Conservation (phyloP, 1,140 invertebrate species). For the Maniola jurtina region DNA sequence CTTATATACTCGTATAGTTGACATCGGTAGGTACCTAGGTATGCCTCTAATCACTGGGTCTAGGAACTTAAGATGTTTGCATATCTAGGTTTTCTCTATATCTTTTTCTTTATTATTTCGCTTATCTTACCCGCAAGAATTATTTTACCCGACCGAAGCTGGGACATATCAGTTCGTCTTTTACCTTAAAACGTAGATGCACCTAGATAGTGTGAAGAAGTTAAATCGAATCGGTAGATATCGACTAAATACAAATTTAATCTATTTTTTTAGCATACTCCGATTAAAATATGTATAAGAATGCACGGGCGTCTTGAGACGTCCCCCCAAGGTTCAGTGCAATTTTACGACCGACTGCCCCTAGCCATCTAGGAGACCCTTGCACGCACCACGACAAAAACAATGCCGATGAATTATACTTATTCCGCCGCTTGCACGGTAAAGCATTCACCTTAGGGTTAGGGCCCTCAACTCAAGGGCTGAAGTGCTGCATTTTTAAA, state of each 20-base stretch:
- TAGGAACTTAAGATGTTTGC: no score
- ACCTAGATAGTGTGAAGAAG: no score
- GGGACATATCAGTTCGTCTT: no score
- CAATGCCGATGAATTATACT: slow-evolving; percentile 38
- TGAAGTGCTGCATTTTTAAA: not conserved
- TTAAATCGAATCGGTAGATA: not conserved
- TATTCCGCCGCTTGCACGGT: slow-evolving; percentile 18
- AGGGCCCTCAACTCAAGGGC: not conserved
- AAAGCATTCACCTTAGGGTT: slow-evolving; percentile 6
- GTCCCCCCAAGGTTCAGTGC: slow-evolving; percentile 64
- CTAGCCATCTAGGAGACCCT: slow-evolving; percentile 42
- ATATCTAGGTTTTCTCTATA: no score
- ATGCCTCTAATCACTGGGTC: no score
- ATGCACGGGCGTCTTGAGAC: slow-evolving; percentile 74
- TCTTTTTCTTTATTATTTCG: no score
- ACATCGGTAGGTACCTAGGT: no score
- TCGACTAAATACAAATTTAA: not conserved
- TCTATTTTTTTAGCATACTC: slow-evolving; percentile 29
- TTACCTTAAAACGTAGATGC: no score
- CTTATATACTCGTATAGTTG: no score
- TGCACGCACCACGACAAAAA: slow-evolving; percentile 47
- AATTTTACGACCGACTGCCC: slow-evolving; percentile 73
- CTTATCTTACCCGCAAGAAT: no score
- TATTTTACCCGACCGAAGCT: no score
- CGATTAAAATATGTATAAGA: slow-evolving; percentile 56